These are phyloP conservation scores for Apomyelois bistriatella DNA, from an alignment of 2,888 invertebrate genomes.

Conservation along the genomic window DNA sequence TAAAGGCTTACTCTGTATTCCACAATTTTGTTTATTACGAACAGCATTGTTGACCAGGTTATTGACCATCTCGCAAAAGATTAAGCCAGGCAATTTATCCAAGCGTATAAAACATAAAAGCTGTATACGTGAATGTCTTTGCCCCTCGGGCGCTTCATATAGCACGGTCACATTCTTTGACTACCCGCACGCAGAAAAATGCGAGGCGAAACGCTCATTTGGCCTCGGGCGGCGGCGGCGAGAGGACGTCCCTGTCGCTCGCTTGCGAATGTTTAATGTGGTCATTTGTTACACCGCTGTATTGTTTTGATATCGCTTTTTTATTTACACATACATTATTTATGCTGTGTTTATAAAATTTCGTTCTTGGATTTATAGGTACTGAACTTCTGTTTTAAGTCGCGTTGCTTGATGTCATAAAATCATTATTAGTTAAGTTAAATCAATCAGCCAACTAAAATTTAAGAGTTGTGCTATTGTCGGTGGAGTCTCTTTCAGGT, in stretches of 20 bases:
- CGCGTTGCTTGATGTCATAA: too few relatives aligned
- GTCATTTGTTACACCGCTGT: constrained; percentile 41
- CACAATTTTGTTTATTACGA: neutral
- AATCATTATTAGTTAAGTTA: too few relatives aligned
- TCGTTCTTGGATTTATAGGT: too few relatives aligned
- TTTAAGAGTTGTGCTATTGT: too few relatives aligned
- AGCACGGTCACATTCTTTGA: constrained; percentile 68
- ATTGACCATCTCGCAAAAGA: constrained; percentile 25
- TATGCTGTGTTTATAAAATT: neutral
- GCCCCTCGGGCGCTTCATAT: constrained; percentile 56
- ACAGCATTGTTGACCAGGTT: constrained; percentile 6
- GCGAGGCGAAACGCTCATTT: constrained; percentile 35
- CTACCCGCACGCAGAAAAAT: constrained; percentile 54
- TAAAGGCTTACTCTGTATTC: neutral
- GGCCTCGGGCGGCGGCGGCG: constrained; percentile 48
- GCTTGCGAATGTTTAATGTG: constrained; percentile 47
- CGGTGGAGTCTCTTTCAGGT: too few relatives aligned
- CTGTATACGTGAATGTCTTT: constrained; percentile 41
- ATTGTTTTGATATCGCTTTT: constrained; percentile 25
- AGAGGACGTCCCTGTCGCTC: constrained; percentile 57
- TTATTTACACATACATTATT: constrained; percentile 10
- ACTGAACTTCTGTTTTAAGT: too few relatives aligned
- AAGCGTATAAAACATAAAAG: constrained; percentile 30
- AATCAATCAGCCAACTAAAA: too few relatives aligned
- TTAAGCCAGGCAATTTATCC: constrained; percentile 44